Evolutionary conservation across 1,140 invertebrate genomes (phyloP), one percentile per base, ranked within the genome.

Genomic region (Polypedilum vanderplanki): DNA sequence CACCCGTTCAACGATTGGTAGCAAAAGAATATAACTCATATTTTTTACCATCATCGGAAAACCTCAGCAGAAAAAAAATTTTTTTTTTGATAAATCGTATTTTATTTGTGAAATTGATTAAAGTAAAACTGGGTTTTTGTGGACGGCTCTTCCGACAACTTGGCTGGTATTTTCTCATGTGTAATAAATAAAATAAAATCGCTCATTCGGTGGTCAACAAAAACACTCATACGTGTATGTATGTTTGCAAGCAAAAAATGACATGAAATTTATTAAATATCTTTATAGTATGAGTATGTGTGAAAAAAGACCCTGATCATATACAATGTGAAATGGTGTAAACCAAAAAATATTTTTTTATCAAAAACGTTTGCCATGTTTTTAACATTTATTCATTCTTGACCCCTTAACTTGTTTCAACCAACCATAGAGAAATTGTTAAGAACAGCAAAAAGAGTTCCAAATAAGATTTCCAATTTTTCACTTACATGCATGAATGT

Each of bases 191-290:
- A 57, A 57, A 57, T 57, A 57, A 12, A 12, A n/a, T 57, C n/a
- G 24, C 24, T 57, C n/a, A n/a, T 57, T 57, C 46, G n/a, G 12
- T 57, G 46, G 46, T 57, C 46, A 57, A 57, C 46, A 57, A 57
- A 57, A 57, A 57, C n/a, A 57, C 46, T n/a, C 24, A 57, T 57
- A n/a, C 46, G 46, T 57, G 46, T n/a, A n/a, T 57, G 46, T 57
- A 57, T 33, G 24, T 33, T 33, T 33, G 24, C 24, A 33, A 33
- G n/a, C n/a, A 33, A 33, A 33, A 33, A 33, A 33, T 33, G 24
- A 33, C n/a, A n/a, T n/a, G 5, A 33, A 33, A 33, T n/a, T n/a
- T n/a, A n/a, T n/a, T n/a, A n/a, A n/a, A n/a, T n/a, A n/a, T n/a
- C n/a, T n/a, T n/a, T n/a, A n/a, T n/a, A n/a, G n/a, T n/a, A 33